Evolutionary conservation across 1,140 invertebrate species (phyloP).

Genomic region (Drosophila ohnishii): DNA sequence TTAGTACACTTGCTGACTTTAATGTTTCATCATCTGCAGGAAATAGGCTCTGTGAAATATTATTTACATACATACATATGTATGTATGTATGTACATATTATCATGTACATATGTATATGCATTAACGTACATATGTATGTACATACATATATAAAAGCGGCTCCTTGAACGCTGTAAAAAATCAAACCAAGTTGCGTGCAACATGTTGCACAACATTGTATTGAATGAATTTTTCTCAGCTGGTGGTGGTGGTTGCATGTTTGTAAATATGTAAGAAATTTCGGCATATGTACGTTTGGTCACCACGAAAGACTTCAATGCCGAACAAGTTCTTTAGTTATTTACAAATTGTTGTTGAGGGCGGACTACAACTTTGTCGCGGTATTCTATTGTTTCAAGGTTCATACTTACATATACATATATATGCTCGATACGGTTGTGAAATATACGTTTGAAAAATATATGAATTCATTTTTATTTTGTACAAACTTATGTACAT

Average conservation of each 20-base stretch:
- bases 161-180: neutral
- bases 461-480: conserved; percentile 9
- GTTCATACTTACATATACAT: neutral
- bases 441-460: conserved; percentile 6
- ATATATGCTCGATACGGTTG: conserved; percentile 29
- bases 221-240: neutral
- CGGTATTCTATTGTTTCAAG: conserved; percentile 31
- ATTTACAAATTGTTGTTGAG: conserved; percentile 62
- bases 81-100: no score
- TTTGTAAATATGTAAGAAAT: neutral
- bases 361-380: conserved; percentile 33
- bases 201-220: conserved; percentile 17
- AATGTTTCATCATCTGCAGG: no score
- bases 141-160: neutral
- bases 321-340: conserved; percentile 65
- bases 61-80: no score
- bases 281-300: conserved; percentile 3
- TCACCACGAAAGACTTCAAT: conserved; percentile 70
- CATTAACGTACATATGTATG: neutral
- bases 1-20: no score
- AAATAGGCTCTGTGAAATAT: no score
- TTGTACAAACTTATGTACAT: neutral
- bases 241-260: conserved; percentile 5
- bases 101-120: neutral
- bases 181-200: conserved; percentile 10